Conservation (phyloP, 2,797 vertebrate genomes). For the Chrysocyon brachyurus region DNA sequence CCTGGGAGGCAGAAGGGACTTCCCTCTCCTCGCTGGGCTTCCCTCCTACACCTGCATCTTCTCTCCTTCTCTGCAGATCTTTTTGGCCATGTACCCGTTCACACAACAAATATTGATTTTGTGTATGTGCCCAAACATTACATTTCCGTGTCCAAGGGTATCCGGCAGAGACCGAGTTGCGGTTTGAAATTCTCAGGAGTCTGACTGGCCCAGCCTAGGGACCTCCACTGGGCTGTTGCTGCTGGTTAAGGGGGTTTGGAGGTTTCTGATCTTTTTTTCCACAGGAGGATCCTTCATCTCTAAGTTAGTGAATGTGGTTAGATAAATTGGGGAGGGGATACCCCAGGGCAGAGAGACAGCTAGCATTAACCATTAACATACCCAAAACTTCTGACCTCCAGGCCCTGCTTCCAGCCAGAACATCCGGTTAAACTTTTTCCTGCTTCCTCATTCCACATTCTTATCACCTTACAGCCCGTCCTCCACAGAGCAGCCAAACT, state of each 20-base stretch:
- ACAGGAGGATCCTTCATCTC: neutral
- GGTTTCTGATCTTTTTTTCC: neutral
- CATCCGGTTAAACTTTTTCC: slow-evolving; percentile 28
- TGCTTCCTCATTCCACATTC: slow-evolving; percentile 31
- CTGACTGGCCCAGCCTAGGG: neutral
- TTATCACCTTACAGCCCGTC: neutral
- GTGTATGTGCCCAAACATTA: neutral
- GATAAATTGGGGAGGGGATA: neutral
- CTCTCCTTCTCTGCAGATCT: neutral
- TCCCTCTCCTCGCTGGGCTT: neutral
- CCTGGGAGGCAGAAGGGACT: neutral
- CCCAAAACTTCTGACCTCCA: neutral
- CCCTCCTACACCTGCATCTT: neutral
- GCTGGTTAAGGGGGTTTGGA: neutral
- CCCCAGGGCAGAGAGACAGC: neutral
- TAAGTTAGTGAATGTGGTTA: neutral
- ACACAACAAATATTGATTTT: slow-evolving; percentile 30
- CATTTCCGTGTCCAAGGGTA: neutral
- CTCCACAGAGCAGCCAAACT: neutral
- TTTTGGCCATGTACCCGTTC: neutral
- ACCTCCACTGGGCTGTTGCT: neutral
- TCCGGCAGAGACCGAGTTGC: neutral
- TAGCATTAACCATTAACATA: neutral
- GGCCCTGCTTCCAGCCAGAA: neutral
- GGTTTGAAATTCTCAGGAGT: neutral